Evolutionary conservation across 1,140 invertebrate species (phyloP).

Genomic region (Drepana arcuata): DNA sequence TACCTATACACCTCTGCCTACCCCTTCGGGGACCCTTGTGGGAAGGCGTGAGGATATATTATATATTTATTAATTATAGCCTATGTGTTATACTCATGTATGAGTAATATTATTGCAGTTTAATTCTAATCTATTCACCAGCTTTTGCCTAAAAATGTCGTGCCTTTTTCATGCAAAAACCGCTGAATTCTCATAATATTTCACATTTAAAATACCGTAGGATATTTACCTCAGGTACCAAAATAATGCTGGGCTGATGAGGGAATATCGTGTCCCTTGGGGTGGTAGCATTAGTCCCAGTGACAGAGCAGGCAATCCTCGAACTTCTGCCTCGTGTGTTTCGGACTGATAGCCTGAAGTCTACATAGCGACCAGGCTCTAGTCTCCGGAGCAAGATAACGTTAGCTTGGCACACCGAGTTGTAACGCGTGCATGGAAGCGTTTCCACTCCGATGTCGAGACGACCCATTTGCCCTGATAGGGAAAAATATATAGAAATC

Average conservation of each 20-base stretch:
- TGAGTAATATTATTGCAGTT: too few species aligned
- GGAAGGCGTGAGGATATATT: too few species aligned
- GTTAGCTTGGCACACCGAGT: conserved; percentile 88
- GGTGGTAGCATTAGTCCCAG: conserved; percentile 85
- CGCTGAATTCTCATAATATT: too few species aligned
- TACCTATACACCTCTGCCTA: too few species aligned
- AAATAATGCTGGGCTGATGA: conserved; percentile 84
- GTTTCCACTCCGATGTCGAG: conserved; percentile 82
- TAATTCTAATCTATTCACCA: too few species aligned
- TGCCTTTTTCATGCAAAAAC: too few species aligned
- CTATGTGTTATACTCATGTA: too few species aligned
- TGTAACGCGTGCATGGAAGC: conserved; percentile 85
- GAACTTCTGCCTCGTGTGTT: conserved; percentile 85
- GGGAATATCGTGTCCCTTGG: conserved; percentile 86
- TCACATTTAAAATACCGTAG: too few species aligned
- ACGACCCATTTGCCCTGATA: conserved; percentile 75
- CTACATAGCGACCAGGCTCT: conserved; percentile 84
- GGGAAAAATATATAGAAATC: conserved; percentile 2
- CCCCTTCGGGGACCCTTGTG: too few species aligned
- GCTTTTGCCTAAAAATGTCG: too few species aligned
- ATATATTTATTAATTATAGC: too few species aligned
- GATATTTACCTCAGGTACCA: conserved; percentile 85
- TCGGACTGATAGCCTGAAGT: conserved; percentile 83
- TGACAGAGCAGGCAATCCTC: conserved; percentile 84
- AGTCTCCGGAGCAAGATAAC: conserved; percentile 82